These are phyloP conservation scores for Caenorhabditis sp. DNA, from an alignment of 2,888 invertebrate species.

Conservation along the genomic window DNA sequence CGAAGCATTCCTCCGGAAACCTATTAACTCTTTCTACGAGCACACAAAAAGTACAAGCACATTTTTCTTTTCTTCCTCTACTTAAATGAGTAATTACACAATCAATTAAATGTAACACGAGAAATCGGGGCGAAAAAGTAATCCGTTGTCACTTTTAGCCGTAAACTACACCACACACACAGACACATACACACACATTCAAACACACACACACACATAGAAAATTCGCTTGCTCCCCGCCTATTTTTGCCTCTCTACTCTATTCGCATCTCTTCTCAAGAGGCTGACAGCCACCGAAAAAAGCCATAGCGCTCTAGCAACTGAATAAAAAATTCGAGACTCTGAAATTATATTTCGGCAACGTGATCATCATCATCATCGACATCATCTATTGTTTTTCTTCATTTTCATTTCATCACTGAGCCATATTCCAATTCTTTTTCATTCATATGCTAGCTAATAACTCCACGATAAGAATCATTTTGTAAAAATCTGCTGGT, in stretches of 20 bases:
- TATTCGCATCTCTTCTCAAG: background rate
- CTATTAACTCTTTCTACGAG: background rate
- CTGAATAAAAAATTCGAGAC: background rate
- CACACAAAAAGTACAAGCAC: background rate
- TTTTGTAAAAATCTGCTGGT: background rate
- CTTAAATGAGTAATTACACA: background rate
- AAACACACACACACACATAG: background rate
- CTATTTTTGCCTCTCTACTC: background rate
- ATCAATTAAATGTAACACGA: background rate
- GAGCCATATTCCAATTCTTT: conserved; percentile 8
- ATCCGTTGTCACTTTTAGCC: conserved; percentile 1
- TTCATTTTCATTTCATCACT: too few relatives aligned
- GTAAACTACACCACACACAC: background rate
- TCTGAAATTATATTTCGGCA: background rate
- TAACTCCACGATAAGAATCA: too few relatives aligned
- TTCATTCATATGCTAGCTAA: background rate
- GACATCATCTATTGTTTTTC: too few relatives aligned
- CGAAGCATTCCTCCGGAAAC: background rate
- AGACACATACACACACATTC: background rate
- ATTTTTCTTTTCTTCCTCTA: background rate
- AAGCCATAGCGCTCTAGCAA: background rate
- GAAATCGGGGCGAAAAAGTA: background rate
- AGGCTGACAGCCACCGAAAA: background rate
- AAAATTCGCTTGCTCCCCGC: background rate
- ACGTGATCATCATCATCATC: conserved; percentile 6